These are phyloP conservation scores for Lindbergichthys nudifrons DNA, from an alignment of 2,797 vertebrate species.

Conservation along the genomic window DNA sequence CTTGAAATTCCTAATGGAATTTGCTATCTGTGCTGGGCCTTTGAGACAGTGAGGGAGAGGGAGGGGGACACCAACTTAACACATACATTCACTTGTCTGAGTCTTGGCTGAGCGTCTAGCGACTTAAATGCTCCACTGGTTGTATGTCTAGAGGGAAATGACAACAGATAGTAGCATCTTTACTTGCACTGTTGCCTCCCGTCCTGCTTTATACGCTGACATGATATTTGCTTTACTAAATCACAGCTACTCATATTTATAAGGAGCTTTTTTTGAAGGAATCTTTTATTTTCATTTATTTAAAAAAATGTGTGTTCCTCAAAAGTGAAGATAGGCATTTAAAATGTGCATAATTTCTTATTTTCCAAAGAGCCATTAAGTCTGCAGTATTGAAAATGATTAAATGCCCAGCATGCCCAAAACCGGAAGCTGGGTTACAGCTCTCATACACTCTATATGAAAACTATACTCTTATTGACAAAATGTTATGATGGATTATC, in stretches of 20 bases:
- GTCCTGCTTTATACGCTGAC: conserved; percentile 44
- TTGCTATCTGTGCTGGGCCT: conserved; percentile 72
- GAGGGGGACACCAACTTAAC: conserved; percentile 74
- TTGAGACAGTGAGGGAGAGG: conserved; percentile 62
- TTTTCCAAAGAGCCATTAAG: neutral
- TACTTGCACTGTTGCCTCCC: conserved; percentile 55
- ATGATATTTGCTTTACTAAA: conserved; percentile 60
- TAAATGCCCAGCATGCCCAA: neutral
- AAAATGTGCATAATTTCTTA: neutral
- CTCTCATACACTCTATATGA: no score
- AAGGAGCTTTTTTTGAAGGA: neutral
- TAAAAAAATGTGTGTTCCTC: no score
- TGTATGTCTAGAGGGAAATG: conserved; percentile 78
- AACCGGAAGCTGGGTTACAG: no score
- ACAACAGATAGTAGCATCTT: conserved; percentile 61
- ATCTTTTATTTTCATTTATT: no score
- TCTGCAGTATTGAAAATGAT: neutral
- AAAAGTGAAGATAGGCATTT: neutral
- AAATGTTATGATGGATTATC: no score
- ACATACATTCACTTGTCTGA: conserved; percentile 85
- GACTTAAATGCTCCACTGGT: conserved; percentile 80
- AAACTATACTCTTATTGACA: no score
- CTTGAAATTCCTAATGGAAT: conserved; percentile 87
- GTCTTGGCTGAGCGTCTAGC: conserved; percentile 76
- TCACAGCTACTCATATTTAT: conserved; percentile 35